Base-by-base conservation (phyloP, 2,888 invertebrate species). In the Acleris holmiana region DNA sequence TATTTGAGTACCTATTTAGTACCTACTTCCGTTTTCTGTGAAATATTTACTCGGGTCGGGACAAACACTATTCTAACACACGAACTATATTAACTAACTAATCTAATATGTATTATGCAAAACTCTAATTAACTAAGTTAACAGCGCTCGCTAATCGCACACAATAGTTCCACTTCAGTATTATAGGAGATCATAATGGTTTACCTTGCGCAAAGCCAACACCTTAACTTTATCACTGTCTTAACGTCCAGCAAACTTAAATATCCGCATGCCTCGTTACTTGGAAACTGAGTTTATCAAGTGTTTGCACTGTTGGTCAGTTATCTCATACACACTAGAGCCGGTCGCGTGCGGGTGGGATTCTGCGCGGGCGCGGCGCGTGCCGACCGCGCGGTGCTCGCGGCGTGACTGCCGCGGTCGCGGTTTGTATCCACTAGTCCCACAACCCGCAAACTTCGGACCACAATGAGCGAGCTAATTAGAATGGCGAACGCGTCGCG, bases 391-490 rank as follows among this genome's bases (percentile, higher is more conserved):
- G 71, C 85, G 81, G 78, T 76, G 78, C 79, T 77, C 78, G 76
- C 86, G 84, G 87, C 86, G 83, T 86, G 85, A 92, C 80, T 81
- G 77, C 61, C 70, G 51, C 35, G 53, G 15, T 35, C 40, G 57
- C 61, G 44, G 67, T 59, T 50, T 57, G 61, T 60, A 55, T 51
- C 56, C 55, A 40, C 61, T 57, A 50, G 54, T 56, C 56, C 57
- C 44, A 58, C 57, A 66, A 69, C 69, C 67, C 84, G 86, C 89
- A 86, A 89, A 88, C 82, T 87, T 86, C 80, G 82, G 80, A 85
- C 88, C 89, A 91, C 91, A 90, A 91, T 91, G 86, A 82, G 87
- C 88, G 90, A 90, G 86, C 88, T 91, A 90, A 91, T 92, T 92
- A 91, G 91, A 91, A 92, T 91, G 90, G 89, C 89, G 84, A 76